Conservation (phyloP, 2,888 invertebrate species). For the Athrips mouffetella region DNA sequence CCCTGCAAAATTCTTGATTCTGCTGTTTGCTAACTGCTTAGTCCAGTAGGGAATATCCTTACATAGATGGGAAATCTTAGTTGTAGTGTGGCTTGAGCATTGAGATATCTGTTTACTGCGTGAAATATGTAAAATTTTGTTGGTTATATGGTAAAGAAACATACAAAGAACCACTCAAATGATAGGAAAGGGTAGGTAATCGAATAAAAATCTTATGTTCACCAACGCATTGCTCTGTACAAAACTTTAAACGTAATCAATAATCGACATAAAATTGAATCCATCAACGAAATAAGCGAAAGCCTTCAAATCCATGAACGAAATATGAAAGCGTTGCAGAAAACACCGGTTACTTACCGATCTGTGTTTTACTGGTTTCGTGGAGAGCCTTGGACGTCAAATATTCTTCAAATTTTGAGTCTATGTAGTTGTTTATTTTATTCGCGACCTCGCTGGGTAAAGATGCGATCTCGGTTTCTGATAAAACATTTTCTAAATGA, state of each 20-base stretch:
- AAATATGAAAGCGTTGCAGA: slow-evolving; percentile 34
- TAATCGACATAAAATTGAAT: not conserved
- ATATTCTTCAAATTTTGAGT: slow-evolving; percentile 82
- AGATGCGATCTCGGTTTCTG: slow-evolving; percentile 56
- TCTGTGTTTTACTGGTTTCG: slow-evolving; percentile 81
- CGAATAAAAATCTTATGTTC: too few species aligned
- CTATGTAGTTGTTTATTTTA: slow-evolving; percentile 80
- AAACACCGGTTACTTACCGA: slow-evolving; percentile 74
- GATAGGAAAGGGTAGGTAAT: not conserved
- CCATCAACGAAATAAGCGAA: slow-evolving; percentile 25
- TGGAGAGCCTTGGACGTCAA: slow-evolving; percentile 85
- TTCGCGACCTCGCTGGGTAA: slow-evolving; percentile 54
- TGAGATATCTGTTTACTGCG: too few species aligned
- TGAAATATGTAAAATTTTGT: not conserved
- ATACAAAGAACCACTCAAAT: slow-evolving; percentile 9
- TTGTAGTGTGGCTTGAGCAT: too few species aligned
- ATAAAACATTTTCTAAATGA: slow-evolving; percentile 66
- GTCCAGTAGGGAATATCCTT: too few species aligned
- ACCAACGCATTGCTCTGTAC: not conserved
- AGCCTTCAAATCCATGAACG: too few species aligned
- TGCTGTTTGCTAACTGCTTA: too few species aligned
- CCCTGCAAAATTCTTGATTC: too few species aligned
- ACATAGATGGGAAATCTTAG: too few species aligned
- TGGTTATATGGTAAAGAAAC: not conserved
- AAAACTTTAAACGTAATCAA: not conserved